Base-by-base conservation (phyloP, 2,797 vertebrate species). In the Pangasius sanitwongsei region DNA sequence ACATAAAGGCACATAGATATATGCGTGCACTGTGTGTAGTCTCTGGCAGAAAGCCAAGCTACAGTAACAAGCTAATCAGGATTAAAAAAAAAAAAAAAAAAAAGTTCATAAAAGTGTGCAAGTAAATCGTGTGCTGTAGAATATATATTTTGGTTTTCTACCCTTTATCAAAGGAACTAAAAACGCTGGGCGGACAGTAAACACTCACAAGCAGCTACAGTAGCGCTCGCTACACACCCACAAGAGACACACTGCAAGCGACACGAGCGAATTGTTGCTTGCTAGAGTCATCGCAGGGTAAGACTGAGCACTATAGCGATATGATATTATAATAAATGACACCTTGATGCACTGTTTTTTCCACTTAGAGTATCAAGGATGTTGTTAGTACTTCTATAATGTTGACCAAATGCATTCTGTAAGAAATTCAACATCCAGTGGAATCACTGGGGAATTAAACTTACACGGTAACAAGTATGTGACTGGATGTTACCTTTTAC, bases 11-110 rank as follows among this genome's bases (percentile, higher is more conserved):
- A 41, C 50, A 37, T 12, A 31, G 6, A 59, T 11, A n/a, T 8
- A 7, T 8, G 6, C 15, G 28, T 31, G 44, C 25, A 44, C 70
- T 11, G 28, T 37, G 4, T 28, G 23, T 23, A 75, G 63, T 50
- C 84, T 84, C 44, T 80, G 50, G 84, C 74, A 69, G 74, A 50
- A 53, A 88, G 55, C n/a, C 53, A 53, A 31, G 11, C 18, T 41
- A 59, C 55, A 25, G n/a, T 25, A 23, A 20, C 67, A 28, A 13
- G 20, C 15, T 63, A 28, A 41, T 23, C 57, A 57, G 13, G 31
- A 55, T 59, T 50, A 41, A 3, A 37, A 37, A 37, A 41, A 41
- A 41, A 41, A 41, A 41, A 41, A 41, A 41, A 41, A 8, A 8
- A 50, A 50, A 50, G 7, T 50, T 69, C 28, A 16, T 5, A 34